Evolutionary conservation across 2,113 vertebrate species (phyloP).

Genomic region (Lamprologus ornatipinnis): DNA sequence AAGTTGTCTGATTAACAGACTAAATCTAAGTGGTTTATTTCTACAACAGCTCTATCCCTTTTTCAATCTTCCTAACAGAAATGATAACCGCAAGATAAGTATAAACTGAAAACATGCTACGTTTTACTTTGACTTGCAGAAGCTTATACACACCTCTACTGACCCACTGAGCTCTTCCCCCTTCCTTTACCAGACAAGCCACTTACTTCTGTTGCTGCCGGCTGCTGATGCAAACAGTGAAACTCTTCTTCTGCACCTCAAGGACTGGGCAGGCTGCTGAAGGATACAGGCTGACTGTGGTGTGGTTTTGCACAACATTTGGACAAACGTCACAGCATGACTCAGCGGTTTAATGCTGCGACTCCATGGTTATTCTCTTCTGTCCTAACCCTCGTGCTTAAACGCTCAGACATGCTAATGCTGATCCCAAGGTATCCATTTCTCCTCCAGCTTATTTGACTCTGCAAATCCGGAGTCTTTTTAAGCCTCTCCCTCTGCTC

Average conservation of each 20-base stretch:
- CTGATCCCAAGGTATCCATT: neutral
- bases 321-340: slow-evolving; percentile 46
- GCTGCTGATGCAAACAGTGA: slow-evolving; percentile 3
- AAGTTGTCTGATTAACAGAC: neutral
- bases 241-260: slow-evolving; percentile 12
- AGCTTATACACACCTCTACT: slow-evolving; percentile 17
- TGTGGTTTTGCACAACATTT: slow-evolving; percentile 47
- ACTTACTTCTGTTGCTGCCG: neutral
- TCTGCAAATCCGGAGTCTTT: neutral
- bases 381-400: neutral
- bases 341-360: slow-evolving; percentile 34
- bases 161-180: neutral
- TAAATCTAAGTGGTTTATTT: neutral
- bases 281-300: neutral
- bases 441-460: slow-evolving; percentile 1
- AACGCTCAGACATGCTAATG: neutral
- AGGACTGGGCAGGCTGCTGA: slow-evolving; percentile 15
- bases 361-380: neutral
- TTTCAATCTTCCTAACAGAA: neutral
- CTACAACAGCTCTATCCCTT: neutral
- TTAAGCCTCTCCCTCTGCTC: slow-evolving; percentile 28
- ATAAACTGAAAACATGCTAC: neutral
- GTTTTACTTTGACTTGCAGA: neutral
- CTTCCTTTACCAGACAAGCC: neutral
- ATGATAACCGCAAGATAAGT: neutral